A percentile compares a stretch with the other conserved stretches of the same genome.
These are phyloP conservation scores for Esox lucius DNA, from an alignment of 2,797 vertebrate genomes.

Conservation along the genomic window DNA sequence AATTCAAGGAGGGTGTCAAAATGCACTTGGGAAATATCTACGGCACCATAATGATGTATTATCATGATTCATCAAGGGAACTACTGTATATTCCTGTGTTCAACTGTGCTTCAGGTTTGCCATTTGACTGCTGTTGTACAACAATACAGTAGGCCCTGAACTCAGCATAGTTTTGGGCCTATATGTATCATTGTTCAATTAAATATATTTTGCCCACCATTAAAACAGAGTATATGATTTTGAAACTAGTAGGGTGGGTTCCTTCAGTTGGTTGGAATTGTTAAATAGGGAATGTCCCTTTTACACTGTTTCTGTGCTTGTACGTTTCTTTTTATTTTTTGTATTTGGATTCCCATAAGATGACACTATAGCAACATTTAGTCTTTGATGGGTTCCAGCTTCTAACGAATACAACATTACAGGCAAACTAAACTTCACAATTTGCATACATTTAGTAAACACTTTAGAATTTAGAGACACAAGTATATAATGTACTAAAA, in stretches of 20 bases:
- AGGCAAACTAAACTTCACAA: no score
- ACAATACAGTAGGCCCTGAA: slow-evolving; percentile 47
- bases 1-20: not conserved
- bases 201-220: not conserved
- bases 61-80: not conserved
- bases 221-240: not conserved
- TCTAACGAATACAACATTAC: no score
- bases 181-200: not conserved
- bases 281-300: not conserved
- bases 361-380: no score
- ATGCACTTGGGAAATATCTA: not conserved
- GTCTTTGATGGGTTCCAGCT: no score
- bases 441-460: no score
- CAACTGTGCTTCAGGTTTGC: slow-evolving; percentile 33
- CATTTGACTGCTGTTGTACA: slow-evolving; percentile 24
- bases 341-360: no score
- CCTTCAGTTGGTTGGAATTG: not conserved
- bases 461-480: no score
- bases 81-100: slow-evolving; percentile 21
- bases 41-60: slow-evolving; percentile 13
- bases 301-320: not conserved
- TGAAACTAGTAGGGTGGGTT: not conserved
- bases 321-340: no score
- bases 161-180: not conserved
- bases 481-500: no score